Base-by-base conservation (phyloP, 2,113 vertebrate genomes). In the Hystrix cristata region DNA sequence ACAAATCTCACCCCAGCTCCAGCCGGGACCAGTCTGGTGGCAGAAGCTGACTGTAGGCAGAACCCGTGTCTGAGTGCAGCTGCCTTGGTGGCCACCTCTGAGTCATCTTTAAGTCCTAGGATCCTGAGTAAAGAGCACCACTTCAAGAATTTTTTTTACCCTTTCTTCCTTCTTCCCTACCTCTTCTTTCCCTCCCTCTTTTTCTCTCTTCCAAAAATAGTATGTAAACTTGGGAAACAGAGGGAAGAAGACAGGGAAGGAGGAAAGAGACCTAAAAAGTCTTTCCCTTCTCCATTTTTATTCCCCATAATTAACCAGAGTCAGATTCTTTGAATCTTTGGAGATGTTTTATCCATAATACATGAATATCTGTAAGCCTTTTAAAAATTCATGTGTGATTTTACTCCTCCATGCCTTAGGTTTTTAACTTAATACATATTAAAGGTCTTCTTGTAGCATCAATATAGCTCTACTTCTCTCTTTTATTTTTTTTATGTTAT, bases 241-340 rank as follows among this genome's bases (percentile, higher is more conserved):
- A 55, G 67, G 8, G 25, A 51, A 13, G 74, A 91, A 55, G 7
- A 46, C 23, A 13, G 34, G 14, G 29, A 27, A 43, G 80, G 6
- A 93, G 51, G 43, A 78, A 87, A 43, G 62, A 69, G 21, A 57
- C 38, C 25, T 31, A 57, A 69, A 59, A 79, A 48, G 7, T 76
- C n/a, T 64, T 82, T 79, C 38, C 7, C 48, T 13, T 10, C 34
- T 51, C 18, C 12, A 1, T 12, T 71, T 53, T 25, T 67, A 25
- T 62, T 51, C 83, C 76, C 23, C 65, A 85, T 48, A 71, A 65
- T 90, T 93, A 91, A 64, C 48, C 62, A 64, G 67, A 88, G n/a
- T 74, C 88, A 51, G 29, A 88, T 51, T 72, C 79, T 72, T 25
- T 94, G 38, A 25, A 27, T 85, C 51, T 80, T 59, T 67, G 43